Percentiles rank a stretch among this genome's conserved stretches.
Conservation (phyloP, 2,797 vertebrate genomes). For the Pseudomugil tenellus region DNA sequence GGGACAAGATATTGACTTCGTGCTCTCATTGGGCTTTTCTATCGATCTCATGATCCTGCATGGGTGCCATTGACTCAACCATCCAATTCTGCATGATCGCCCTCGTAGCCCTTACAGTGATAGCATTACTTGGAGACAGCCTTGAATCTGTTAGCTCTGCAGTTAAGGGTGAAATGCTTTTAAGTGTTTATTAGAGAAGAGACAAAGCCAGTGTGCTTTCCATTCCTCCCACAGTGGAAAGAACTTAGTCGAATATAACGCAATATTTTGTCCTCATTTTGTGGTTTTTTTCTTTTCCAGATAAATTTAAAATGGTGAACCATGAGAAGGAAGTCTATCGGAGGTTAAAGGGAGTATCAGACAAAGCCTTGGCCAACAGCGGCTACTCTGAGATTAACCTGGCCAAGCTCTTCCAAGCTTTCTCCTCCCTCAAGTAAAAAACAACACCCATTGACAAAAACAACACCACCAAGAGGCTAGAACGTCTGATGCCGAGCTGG, state of each 20-base stretch:
- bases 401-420: conserved; percentile 89
- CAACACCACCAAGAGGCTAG: background rate
- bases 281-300: conserved; percentile 40
- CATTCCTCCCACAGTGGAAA: conserved; percentile 17
- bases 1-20: conserved; percentile 79
- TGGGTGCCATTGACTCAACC: conserved; percentile 65
- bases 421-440: conserved; percentile 82
- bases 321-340: conserved; percentile 80
- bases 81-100: conserved; percentile 46
- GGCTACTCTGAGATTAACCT: conserved; percentile 95
- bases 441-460: conserved; percentile 11
- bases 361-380: conserved; percentile 86
- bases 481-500: conserved; percentile 1
- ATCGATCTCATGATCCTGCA: conserved; percentile 70
- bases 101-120: conserved; percentile 53
- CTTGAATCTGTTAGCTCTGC: conserved; percentile 64
- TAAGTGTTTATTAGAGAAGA: conserved; percentile 43
- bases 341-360: conserved; percentile 87
- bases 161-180: conserved; percentile 39
- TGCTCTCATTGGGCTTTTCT: conserved; percentile 62
- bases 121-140: conserved; percentile 59
- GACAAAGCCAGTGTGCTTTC: conserved; percentile 1
- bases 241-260: background rate
- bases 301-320: accelerated
- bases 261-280: background rate